A percentile compares a stretch with the other conserved stretches of the same genome.
phyloP scores from a whole-genome alignment of 1,140 invertebrate genomes.

The Oncopodura yosiiana region DNA sequence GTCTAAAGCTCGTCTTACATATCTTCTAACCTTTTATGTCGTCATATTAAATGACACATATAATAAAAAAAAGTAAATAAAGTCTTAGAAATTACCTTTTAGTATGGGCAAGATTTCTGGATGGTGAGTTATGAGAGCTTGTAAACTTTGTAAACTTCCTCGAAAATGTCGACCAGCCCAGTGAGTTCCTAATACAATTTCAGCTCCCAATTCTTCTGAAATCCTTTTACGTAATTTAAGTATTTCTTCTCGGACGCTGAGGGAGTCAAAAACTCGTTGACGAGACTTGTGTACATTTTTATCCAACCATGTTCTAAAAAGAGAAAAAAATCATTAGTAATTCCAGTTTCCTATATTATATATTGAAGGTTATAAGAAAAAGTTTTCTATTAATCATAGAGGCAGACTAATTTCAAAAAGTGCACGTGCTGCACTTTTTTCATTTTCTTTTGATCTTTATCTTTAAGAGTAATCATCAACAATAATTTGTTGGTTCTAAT shows the following conservation, averaged over 20 bases:
- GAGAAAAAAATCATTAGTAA: not conserved
- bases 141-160: slow-evolving; percentile 68
- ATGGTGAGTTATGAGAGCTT: slow-evolving; percentile 59
- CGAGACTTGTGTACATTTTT: slow-evolving; percentile 53
- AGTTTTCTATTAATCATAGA: too few relatives aligned
- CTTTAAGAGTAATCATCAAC: too few relatives aligned
- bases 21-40: too few relatives aligned
- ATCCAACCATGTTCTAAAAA: slow-evolving; percentile 51
- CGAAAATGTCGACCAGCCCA: slow-evolving; percentile 80
- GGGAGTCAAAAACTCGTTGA: slow-evolving; percentile 49
- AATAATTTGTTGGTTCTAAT: too few relatives aligned
- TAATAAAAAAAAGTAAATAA: not conserved
- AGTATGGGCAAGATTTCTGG: slow-evolving; percentile 51
- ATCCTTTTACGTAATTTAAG: slow-evolving; percentile 50
- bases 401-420: too few relatives aligned
- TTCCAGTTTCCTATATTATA: slow-evolving; percentile 18
- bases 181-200: slow-evolving; percentile 65
- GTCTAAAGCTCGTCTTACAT: too few relatives aligned
- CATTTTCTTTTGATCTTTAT: too few relatives aligned
- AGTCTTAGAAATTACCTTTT: slow-evolving; percentile 34
- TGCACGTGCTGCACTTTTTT: too few relatives aligned
- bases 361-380: too few relatives aligned
- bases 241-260: slow-evolving; percentile 56
- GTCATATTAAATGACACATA: too few relatives aligned
- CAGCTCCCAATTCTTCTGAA: slow-evolving; percentile 47